Base-by-base conservation (phyloP, 1,140 invertebrate genomes). In the Semibalanus balanoides region DNA sequence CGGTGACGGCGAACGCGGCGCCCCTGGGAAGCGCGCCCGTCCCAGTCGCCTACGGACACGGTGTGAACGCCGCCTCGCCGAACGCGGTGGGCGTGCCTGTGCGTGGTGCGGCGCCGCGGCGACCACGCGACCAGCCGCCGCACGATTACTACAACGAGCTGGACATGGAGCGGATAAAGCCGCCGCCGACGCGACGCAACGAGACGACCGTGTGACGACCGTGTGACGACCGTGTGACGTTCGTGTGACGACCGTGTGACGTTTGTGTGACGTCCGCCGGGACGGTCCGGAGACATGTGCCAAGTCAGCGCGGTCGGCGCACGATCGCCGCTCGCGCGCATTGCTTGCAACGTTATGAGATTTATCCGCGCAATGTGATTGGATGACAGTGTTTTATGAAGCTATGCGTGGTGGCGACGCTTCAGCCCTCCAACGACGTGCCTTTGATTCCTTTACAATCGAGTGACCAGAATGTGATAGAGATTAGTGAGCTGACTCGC, bases 271-370 rank as follows among this genome's bases (percentile, higher is more conserved):
- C n/a, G n/a, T 5, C 35, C 35, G 35, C 35, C 35, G 35, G 35
- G 35, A 17, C 35, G 5, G 35, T 17, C 35, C 14, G 51, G 7
- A 14, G 51, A 3, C 51, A 11, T 64, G 51, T 64, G 51, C 51
- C 51, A 64, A 64, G 51, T 64, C 51, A 64, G 11, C 22, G 51
- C 51, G 1, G 51, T 1, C 51, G 51, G 11, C 22, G 11, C 51
- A 25, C 51, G 22, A 64, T 14, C 51, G 22, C 5, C 17, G 35
- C 35, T 5, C 5, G 5, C 5, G 5, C 35, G 17, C 35, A 40
- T 40, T 75, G 64, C 31, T 75, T 71, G 25, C 43, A 64, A 40
- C 30, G 72, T 75, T 75, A 64, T 31, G 75, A 75, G 73, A 72
- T 31, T 30, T 75, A 70, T 28, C 75, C 31, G 31, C 73, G 35